Base-by-base conservation (phyloP, 2,113 vertebrate species). In the Riparia riparia region DNA sequence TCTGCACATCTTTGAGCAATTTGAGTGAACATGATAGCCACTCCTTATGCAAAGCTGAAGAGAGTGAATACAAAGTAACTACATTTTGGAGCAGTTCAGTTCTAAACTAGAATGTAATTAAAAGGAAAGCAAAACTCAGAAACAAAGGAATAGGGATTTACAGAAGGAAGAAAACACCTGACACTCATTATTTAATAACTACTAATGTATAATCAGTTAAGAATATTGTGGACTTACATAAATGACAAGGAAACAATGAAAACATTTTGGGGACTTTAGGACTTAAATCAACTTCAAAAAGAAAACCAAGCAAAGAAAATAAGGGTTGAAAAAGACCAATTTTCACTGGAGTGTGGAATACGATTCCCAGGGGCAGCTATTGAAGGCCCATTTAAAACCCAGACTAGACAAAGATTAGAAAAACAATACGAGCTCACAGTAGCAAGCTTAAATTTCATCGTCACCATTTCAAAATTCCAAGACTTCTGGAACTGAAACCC, bases 331-430 rank as follows among this genome's bases (percentile, higher is more conserved):
- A 41, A 79, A 74, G 53, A 85, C 70, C n/a, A 69, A 10, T 95
- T 95, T 94, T 86, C 91, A 95, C 44, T 91, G 77, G 17, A 91
- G 84, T 81, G 61, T 72, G 70, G 60, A 95, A 84, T 18, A 93
- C 42, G 49, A 71, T 84, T 84, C 92, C 71, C 87, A 79, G 63
- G 47, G 54, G 92, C 57, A 92, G 58, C 61, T 85, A 53, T 1
- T 90, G 82, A 95, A 93, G 82, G 64, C 74, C 77, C 77, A 69
- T 82, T 65, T 91, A 91, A 97, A 95, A 89, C 66, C 45, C 66
- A 82, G 81, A 85, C 89, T 93, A 91, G 77, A 71, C 44, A 93
- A 95, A 95, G 63, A 95, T 85, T 91, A 95, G 73, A 89, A 96
- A 93, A 96, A 82, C 45, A 93, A 94, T 69, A 82, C 28, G 79